phyloP scores from a whole-genome alignment of 1,140 invertebrate genomes.

The Drosophila pseudoobscura region DNA sequence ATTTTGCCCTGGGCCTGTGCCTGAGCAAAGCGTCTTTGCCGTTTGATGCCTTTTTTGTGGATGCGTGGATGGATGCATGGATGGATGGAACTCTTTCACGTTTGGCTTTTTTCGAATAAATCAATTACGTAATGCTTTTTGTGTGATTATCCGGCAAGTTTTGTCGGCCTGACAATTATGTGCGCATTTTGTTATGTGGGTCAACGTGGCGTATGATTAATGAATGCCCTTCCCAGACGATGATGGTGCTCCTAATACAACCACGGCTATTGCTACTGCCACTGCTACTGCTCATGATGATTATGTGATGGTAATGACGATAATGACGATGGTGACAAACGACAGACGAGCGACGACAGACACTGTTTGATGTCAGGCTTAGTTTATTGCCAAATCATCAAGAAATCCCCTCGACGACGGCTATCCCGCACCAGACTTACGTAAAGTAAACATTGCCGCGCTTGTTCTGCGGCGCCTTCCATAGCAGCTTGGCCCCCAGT shows the following conservation, averaged over 20 bases:
- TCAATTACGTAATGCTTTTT: constrained; percentile 70
- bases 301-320: constrained; percentile 36
- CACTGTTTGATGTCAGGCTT: constrained; percentile 9
- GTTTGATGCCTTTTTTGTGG: constrained; percentile 43
- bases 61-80: constrained; percentile 7
- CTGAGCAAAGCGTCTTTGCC: constrained; percentile 22
- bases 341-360: constrained; percentile 38
- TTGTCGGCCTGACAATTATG: constrained; percentile 68
- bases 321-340: constrained; percentile 30
- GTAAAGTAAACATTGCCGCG: constrained; percentile 90
- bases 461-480: constrained; percentile 88
- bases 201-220: constrained; percentile 77
- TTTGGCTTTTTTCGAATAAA: constrained; percentile 37
- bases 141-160: constrained; percentile 71
- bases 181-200: constrained; percentile 60
- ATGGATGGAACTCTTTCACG: constrained; percentile 27
- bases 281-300: constrained; percentile 5
- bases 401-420: background rate
- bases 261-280: background rate
- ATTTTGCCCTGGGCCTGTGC: constrained; percentile 13
- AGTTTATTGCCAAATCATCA: constrained; percentile 20
- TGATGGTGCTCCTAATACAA: constrained; percentile 16
- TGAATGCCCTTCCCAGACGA: constrained; percentile 53
- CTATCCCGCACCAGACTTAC: constrained; percentile 85
- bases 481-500: constrained; percentile 88